Base-by-base conservation (phyloP, 2,797 vertebrate species). In the Arctocebus calabarensis region DNA sequence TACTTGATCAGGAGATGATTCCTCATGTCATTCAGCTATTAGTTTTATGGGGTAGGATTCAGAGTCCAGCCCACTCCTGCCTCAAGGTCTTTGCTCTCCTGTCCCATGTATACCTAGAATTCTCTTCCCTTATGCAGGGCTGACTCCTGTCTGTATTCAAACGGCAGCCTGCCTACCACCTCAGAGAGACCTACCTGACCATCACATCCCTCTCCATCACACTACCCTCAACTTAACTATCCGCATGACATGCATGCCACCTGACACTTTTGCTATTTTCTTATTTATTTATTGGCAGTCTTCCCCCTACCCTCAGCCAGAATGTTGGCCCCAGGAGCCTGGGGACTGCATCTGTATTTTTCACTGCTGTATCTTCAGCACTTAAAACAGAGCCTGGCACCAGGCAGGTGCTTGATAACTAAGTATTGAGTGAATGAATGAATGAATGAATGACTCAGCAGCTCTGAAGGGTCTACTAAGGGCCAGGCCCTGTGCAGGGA, bases 151-250 rank as follows among this genome's bases (percentile, higher is more conserved):
- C 37, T 70, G 23, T 48, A 32, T n/a, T 71, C 57, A 5, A 12
- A 3, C 29, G n/a, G 5, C 40, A 73, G 66, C 57, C 92, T 43
- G 45, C 52, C 68, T 19, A 1, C 43, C 52, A 22, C 40, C 37
- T 40, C 13, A 1, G 17, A 43, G 75, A 70, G 77, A 40, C 43
- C 82, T 17, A 2, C 23, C 17, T 3, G 48, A 59, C 73, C 85
- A 4, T n/a, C 45, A 5, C 1, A 2, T 2, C 12, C 32, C 32
- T 5, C 55, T 77, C 43, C 57, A n/a, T 20, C 8, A 13, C 0
- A 1, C 25, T 68, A 34, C 19, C 57, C 48, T 62, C 7, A 4
- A 48, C 20, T 68, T 14, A 20, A 25, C 68, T 77, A 79, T 62
- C 79, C 25, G 55, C 22, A 71, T 1, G 20, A 17, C 22, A 2